phyloP scores from a whole-genome alignment of 2,797 vertebrate species.

The Columba guinea region DNA sequence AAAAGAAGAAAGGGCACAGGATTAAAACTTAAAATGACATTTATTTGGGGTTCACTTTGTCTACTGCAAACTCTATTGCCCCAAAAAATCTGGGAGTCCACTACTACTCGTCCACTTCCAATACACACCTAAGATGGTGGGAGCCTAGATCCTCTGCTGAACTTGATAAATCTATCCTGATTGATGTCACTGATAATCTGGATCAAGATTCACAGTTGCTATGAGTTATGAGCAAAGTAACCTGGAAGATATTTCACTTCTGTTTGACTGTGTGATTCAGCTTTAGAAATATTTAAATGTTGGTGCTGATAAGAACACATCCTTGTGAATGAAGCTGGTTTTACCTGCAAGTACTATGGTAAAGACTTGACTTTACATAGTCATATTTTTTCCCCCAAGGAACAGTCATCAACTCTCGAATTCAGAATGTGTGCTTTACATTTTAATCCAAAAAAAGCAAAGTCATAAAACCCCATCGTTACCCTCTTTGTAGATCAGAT shows the following conservation, averaged over 20 bases:
- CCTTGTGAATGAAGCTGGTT: neutral
- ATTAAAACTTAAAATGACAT: neutral
- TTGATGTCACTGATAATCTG: neutral
- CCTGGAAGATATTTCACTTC: neutral
- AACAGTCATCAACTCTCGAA: neutral
- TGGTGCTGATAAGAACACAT: neutral
- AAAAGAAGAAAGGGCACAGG: neutral
- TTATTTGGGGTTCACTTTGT: neutral
- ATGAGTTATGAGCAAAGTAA: neutral
- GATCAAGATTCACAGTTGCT: neutral
- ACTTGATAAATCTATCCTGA: neutral
- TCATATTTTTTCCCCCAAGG: neutral
- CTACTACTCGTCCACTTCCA: neutral
- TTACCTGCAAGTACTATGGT: neutral
- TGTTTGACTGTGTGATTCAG: neutral
- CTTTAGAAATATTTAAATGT: neutral
- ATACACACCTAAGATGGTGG: neutral
- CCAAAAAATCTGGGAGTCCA: neutral
- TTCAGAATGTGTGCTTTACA: neutral
- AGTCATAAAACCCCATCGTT: neutral
- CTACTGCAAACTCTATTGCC: neutral
- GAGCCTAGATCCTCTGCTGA: neutral
- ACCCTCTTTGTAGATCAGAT: neutral
- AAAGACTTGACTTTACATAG: neutral
- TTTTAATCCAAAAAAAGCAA: neutral